Evolutionary conservation across 2,797 vertebrate species (phyloP).

Genomic region (Lagocephalus sceleratus): DNA sequence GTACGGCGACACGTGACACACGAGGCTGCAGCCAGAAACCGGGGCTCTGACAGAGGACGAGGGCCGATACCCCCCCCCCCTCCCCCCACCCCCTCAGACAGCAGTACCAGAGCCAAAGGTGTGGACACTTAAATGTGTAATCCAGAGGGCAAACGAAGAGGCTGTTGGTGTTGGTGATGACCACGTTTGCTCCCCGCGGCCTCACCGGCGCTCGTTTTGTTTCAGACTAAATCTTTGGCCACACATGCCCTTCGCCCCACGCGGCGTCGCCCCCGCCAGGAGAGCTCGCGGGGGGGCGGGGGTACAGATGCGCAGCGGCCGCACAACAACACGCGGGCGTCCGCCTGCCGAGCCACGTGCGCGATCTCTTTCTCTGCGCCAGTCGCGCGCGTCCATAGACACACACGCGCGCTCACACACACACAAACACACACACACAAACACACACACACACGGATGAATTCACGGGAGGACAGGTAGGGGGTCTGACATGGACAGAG

Average conservation of each 20-base stretch:
- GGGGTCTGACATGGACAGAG: slow-evolving; percentile 58
- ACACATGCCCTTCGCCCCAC: slow-evolving; percentile 57
- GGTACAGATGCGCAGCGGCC: slow-evolving; percentile 10
- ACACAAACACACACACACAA: background rate
- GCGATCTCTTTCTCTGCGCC: slow-evolving; percentile 25
- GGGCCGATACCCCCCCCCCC: too few species aligned
- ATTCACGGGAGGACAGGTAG: slow-evolving; percentile 51
- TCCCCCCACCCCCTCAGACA: too few species aligned
- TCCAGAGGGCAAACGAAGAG: too few species aligned
- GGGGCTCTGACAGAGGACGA: too few species aligned
- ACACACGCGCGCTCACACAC: slow-evolving; percentile 13
- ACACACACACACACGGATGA: slow-evolving; percentile 27
- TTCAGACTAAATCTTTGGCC: slow-evolving; percentile 48
- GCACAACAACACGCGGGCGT: slow-evolving; percentile 26
- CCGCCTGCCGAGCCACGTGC: slow-evolving; percentile 30
- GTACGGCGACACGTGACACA: too few species aligned
- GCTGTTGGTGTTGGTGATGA: too few species aligned
- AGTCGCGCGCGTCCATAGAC: background rate
- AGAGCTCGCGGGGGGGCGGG: slow-evolving; percentile 29
- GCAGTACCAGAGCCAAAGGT: too few species aligned
- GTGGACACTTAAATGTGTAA: background rate
- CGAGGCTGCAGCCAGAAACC: too few species aligned
- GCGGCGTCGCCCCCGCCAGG: slow-evolving; percentile 57
- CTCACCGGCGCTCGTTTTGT: background rate
- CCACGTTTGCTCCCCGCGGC: too few species aligned